Conservation (phyloP, 1,140 invertebrate species). For the Glomeris maerens region DNA sequence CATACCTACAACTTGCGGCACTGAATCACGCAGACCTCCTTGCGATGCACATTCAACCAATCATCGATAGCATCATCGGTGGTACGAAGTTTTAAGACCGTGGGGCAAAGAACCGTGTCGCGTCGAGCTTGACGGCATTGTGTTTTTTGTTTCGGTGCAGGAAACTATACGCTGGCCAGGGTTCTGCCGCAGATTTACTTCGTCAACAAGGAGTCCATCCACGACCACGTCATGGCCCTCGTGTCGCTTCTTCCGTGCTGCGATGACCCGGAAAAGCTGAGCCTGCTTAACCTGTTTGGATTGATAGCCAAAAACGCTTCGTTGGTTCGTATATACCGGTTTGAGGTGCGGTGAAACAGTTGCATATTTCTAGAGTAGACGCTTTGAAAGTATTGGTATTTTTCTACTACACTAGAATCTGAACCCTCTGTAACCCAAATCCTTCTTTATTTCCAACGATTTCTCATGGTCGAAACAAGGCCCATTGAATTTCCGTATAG, state of each 20-base stretch:
- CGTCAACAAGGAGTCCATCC: constrained; percentile 65
- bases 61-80: constrained; percentile 74
- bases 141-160: too few species aligned
- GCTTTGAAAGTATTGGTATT: too few species aligned
- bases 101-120: neutral
- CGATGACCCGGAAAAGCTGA: constrained; percentile 65
- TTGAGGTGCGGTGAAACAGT: too few species aligned
- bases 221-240: constrained; percentile 65
- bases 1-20: constrained; percentile 80
- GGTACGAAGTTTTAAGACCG: constrained; percentile 1
- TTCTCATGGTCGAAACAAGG: too few species aligned
- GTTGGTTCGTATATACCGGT: too few species aligned
- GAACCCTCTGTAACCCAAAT: too few species aligned
- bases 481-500: too few species aligned
- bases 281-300: constrained; percentile 61
- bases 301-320: constrained; percentile 65
- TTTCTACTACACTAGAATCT: too few species aligned
- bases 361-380: too few species aligned
- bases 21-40: constrained; percentile 74
- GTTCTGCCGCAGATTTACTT: constrained; percentile 77
- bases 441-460: too few species aligned
- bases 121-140: constrained; percentile 5
- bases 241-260: constrained; percentile 64
- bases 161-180: constrained; percentile 66
- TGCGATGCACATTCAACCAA: constrained; percentile 69